Evolutionary conservation across 2,888 invertebrate species (phyloP).

Genomic region (Ernsta delagoae): DNA sequence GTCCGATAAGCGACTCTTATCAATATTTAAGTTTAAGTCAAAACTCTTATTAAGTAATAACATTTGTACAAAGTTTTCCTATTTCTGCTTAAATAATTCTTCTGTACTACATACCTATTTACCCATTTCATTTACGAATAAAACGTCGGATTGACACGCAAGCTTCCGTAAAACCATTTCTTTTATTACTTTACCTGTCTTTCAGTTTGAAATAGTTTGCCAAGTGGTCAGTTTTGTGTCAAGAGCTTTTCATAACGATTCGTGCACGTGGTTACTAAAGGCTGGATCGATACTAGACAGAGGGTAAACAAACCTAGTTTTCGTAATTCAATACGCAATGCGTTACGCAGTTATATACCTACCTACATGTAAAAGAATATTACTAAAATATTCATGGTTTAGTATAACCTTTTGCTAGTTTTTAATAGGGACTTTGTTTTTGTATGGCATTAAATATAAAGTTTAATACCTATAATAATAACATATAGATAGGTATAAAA

Average conservation of each 20-base stretch:
- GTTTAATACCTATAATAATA: no score
- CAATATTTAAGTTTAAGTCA: no score
- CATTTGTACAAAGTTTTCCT: no score
- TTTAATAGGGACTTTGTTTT: no score
- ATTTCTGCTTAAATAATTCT: neutral
- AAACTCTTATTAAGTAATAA: no score
- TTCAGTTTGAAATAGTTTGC: neutral
- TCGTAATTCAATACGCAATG: slow-evolving; percentile 15
- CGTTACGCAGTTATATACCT: neutral
- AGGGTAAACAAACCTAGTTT: slow-evolving; percentile 18
- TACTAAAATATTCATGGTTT: no score
- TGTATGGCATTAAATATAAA: no score
- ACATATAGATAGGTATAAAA: no score
- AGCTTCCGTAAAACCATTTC: slow-evolving; percentile 1
- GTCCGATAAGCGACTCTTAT: no score
- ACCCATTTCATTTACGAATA: neutral
- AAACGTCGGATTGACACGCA: neutral
- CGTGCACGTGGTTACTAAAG: neutral
- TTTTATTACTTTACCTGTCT: neutral
- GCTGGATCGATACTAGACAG: slow-evolving; percentile 31
- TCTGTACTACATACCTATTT: neutral
- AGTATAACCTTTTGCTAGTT: no score
- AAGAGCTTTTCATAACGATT: slow-evolving; percentile 12
- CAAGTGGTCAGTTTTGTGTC: slow-evolving; percentile 12
- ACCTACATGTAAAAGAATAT: no score